Evolutionary conservation across 2,888 invertebrate genomes (phyloP), one percentile per base, ranked within the genome.

Genomic region (Latrodectus hesperus): DNA sequence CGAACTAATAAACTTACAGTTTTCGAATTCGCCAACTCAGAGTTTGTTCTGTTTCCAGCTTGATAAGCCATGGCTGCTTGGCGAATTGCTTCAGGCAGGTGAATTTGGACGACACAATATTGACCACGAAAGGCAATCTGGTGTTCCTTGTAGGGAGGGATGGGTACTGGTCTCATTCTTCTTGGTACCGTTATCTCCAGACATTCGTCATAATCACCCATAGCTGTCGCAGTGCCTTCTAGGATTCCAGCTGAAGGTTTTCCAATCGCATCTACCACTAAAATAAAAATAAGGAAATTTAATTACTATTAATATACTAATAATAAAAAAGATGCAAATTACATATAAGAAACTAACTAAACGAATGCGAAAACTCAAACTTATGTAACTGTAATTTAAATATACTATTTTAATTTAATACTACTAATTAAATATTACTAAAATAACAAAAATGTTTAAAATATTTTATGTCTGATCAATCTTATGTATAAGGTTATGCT

Each of bases 121-220:
- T 88, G 77, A 1, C 88, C 88, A 8, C 51, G 51, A 55, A 83
- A 88, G 11, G 82, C 88, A 10, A 83, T 52, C 38, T 88, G 72
- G 8, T 74, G 55, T n/a, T 71, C 65, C 9, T 77, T n/a, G 10
- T 79, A 88, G 0, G 88, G 88, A 16, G 82, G 88, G 6, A 72
- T 22, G 0, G 88, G 70, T 6, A 68, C 10, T 0, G 82, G 52
- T 14, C 83, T 52, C 55, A 65, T 79, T 6, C 72, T 74, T 51
- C 73, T 78, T 1, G 88, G 88, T 2, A 74, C 88, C 3, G 60
- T 51, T 1, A 88, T 83, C n/a, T 79, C 83, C 10, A 88, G 38
- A 22, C 88, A 88, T 67, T 88, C 88, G n/a, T 88, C 88, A 17
- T 83, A 88, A 53, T 88, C 88, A 0, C 88, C 88, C 75, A 88